These are phyloP conservation scores for Gnathonemus echidnorhynchus DNA, from an alignment of 2,113 vertebrate species.

Conservation along the genomic window DNA sequence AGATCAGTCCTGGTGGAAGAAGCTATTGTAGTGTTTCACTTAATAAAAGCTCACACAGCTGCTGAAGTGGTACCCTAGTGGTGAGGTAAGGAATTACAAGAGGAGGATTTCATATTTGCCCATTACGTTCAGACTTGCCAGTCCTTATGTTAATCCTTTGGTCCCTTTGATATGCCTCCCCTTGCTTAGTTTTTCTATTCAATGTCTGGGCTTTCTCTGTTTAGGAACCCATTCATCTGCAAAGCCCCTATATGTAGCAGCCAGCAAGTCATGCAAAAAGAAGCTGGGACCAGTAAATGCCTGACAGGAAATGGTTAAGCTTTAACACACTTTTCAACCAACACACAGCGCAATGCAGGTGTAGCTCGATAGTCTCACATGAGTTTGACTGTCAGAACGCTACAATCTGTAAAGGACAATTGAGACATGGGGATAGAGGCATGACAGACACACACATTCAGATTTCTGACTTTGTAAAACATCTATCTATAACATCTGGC, in stretches of 20 bases:
- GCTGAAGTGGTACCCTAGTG: background rate
- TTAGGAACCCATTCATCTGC: background rate
- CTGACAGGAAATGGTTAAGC: background rate
- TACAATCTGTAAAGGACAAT: constrained; percentile 8
- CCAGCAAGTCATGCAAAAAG: background rate
- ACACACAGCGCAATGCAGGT: background rate
- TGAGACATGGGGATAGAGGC: constrained; percentile 15
- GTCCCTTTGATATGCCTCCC: background rate
- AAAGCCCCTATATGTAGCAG: background rate
- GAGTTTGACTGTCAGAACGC: background rate
- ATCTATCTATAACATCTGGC: constrained; percentile 57
- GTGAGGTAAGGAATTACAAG: background rate
- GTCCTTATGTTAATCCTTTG: background rate
- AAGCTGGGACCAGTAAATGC: background rate
- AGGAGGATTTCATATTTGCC: background rate
- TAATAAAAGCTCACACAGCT: background rate
- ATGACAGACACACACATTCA: constrained; percentile 18
- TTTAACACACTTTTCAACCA: background rate
- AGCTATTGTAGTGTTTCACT: background rate
- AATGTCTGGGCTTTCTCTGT: background rate
- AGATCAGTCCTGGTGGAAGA: background rate
- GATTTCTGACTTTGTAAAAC: constrained; percentile 17
- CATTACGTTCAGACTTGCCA: background rate
- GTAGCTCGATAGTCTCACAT: background rate
- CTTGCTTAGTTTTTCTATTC: background rate